A percentile compares a stretch with the other conserved stretches of the same genome.
phyloP scores from a whole-genome alignment of 2,888 invertebrate species.

The Phaonia tiefii region DNA sequence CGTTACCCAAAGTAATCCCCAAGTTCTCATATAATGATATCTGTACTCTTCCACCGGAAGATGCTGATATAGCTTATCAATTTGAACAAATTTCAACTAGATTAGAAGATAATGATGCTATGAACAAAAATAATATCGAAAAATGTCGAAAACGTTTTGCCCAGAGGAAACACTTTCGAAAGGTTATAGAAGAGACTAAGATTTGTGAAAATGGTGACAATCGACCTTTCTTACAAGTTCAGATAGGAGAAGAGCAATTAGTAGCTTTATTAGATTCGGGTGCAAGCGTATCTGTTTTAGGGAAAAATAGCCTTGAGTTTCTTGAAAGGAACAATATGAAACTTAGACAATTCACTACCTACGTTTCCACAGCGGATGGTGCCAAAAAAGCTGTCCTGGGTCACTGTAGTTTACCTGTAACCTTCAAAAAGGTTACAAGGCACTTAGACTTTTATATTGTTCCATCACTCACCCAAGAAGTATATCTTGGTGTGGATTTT shows the following conservation, averaged over 20 bases:
- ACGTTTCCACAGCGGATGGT: constrained; percentile 37
- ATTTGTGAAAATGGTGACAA: constrained; percentile 2
- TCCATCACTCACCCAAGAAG: constrained; percentile 12
- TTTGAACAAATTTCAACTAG: not conserved
- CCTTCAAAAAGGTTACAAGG: constrained; percentile 2
- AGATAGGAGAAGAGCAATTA: constrained; percentile 4
- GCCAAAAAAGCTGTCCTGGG: constrained; percentile 21
- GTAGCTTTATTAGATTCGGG: constrained; percentile 31
- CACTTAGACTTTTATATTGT: constrained; percentile 31
- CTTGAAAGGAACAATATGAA: not conserved
- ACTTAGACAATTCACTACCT: not conserved
- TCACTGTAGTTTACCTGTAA: constrained; percentile 14
- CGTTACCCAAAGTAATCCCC: constrained; percentile 21
- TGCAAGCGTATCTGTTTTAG: constrained; percentile 24
- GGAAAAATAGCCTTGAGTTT: constrained; percentile 26
- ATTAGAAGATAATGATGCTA: no score
- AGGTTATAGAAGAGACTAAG: constrained; percentile 2
- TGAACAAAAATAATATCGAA: constrained; percentile 6
- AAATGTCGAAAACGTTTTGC: constrained; percentile 24
- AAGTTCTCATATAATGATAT: not conserved
- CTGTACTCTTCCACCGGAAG: not conserved
- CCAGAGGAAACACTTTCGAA: constrained; percentile 16
- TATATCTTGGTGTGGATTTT: constrained; percentile 26
- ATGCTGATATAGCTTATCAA: not conserved
- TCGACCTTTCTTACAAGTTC: constrained; percentile 26